Evolutionary conservation across 2,113 vertebrate genomes (phyloP).

Genomic region (Psittacus erithacus): DNA sequence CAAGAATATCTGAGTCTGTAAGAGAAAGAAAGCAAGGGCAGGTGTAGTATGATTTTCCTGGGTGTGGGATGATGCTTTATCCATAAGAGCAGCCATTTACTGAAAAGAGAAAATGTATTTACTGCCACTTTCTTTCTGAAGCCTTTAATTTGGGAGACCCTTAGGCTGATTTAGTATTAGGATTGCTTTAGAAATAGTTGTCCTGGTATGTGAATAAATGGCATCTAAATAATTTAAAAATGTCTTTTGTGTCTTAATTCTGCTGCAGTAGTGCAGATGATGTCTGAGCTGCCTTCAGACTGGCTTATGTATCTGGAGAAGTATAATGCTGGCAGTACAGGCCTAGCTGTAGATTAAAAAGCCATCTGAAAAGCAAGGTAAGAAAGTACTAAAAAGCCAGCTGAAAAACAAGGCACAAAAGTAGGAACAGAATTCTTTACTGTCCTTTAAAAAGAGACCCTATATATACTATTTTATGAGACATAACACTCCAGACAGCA

Average conservation of each 20-base stretch:
- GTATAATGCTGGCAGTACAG: not conserved
- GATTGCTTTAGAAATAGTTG: not conserved
- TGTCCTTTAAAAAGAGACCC: not conserved
- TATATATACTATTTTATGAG: not conserved
- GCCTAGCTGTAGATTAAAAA: not conserved
- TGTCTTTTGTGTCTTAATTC: not conserved
- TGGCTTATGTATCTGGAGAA: not conserved
- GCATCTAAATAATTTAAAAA: not conserved
- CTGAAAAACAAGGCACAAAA: not conserved
- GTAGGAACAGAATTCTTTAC: not conserved
- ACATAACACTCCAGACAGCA: not conserved
- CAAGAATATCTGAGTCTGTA: not conserved
- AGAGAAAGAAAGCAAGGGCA: not conserved
- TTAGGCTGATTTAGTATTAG: not conserved
- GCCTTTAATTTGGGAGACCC: not conserved
- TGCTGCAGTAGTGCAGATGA: not conserved
- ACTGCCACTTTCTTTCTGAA: not conserved
- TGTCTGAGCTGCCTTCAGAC: not conserved
- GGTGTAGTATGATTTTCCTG: not conserved
- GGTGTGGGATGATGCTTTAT: not conserved
- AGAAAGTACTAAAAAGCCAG: not conserved
- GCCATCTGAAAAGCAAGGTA: not conserved
- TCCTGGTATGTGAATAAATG: not conserved
- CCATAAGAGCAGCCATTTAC: not conserved
- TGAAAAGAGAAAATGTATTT: not conserved